phyloP scores from a whole-genome alignment of 2,113 vertebrate genomes.

The Mus pahari region DNA sequence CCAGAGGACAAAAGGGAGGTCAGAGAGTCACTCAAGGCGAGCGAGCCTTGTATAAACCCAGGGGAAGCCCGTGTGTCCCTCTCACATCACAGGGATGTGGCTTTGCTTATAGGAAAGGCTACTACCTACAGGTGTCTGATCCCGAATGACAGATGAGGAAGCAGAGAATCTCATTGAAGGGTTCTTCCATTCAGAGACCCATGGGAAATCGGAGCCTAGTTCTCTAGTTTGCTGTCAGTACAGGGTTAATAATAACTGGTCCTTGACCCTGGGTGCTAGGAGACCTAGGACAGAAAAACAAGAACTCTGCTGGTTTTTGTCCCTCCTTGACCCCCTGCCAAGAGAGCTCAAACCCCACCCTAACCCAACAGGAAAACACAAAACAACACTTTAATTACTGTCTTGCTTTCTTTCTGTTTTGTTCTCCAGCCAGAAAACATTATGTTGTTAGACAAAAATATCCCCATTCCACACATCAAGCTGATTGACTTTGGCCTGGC shows the following conservation, averaged over 20 bases:
- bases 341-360: conserved; percentile 55
- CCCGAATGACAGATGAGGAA: not conserved
- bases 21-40: conserved; percentile 14
- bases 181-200: not conserved
- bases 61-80: not conserved
- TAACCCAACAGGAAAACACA: conserved; percentile 54
- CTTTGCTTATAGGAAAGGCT: conserved; percentile 47
- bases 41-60: not conserved
- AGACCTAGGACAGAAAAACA: conserved; percentile 43
- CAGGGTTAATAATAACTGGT: not conserved
- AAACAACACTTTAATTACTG: conserved; percentile 59
- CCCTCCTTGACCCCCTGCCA: not conserved
- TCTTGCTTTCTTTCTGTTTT: conserved; percentile 62
- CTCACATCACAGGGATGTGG: not conserved
- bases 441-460: conserved; percentile 96
- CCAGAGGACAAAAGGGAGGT: not conserved
- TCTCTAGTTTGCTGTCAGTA: not conserved
- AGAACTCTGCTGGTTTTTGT: conserved; percentile 26
- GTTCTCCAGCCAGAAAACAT: conserved; percentile 97
- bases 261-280: not conserved
- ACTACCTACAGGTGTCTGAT: not conserved
- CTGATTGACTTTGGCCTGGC: conserved; percentile 98
- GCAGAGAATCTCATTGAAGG: not conserved
- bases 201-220: not conserved
- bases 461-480: conserved; percentile 94